These are phyloP conservation scores for Idaea aversata DNA, from an alignment of 2,888 invertebrate species.

Conservation along the genomic window DNA sequence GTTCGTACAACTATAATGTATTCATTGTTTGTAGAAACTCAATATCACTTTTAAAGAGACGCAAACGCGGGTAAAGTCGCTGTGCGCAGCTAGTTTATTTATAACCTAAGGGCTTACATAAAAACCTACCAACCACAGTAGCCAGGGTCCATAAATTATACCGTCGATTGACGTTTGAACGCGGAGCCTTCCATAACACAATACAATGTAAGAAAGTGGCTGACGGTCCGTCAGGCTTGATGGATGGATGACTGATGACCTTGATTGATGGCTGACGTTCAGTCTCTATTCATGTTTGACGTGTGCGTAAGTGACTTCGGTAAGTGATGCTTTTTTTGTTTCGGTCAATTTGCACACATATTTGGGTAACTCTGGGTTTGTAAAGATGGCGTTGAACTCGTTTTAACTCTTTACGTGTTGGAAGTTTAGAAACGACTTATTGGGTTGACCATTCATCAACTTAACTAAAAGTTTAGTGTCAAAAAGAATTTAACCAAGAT, in stretches of 20 bases:
- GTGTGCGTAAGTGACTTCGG: neutral
- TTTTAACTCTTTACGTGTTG: too few relatives aligned
- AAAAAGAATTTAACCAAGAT: neutral
- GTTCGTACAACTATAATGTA: too few relatives aligned
- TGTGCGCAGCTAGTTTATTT: too few relatives aligned
- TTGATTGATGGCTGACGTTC: conserved; percentile 13
- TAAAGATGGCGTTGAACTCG: too few relatives aligned
- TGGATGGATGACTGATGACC: conserved; percentile 22
- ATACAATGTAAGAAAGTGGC: conserved; percentile 20
- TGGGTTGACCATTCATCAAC: too few relatives aligned
- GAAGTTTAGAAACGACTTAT: too few relatives aligned
- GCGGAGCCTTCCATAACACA: conserved; percentile 6
- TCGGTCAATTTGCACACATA: neutral
- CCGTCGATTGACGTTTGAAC: conserved; percentile 5
- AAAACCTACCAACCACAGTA: neutral
- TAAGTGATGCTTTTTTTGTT: neutral
- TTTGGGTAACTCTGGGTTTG: neutral
- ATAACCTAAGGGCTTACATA: neutral
- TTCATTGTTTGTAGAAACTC: too few relatives aligned
- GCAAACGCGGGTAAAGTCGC: too few relatives aligned
- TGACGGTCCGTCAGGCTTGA: conserved; percentile 17
- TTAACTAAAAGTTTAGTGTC: neutral
- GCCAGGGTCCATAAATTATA: conserved; percentile 5
- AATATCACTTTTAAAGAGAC: too few relatives aligned
- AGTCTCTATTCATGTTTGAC: neutral